These are phyloP conservation scores for Tapirus terrestris DNA, from an alignment of 2,113 vertebrate genomes.

Conservation along the genomic window DNA sequence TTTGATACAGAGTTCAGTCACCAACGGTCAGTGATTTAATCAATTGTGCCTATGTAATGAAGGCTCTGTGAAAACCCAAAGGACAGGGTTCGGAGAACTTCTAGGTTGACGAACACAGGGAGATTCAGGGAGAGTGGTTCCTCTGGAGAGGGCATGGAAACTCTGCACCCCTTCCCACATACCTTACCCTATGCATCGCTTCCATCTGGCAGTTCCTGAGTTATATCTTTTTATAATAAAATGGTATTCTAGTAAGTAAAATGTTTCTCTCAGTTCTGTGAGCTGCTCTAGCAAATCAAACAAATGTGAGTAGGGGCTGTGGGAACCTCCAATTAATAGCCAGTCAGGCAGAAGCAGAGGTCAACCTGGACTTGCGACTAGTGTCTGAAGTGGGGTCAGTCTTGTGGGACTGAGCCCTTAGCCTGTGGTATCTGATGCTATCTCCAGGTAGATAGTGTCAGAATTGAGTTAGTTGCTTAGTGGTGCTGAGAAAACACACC, in stretches of 20 bases:
- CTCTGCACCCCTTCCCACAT: background rate
- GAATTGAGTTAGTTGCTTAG: background rate
- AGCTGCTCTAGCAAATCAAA: background rate
- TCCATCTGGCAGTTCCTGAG: background rate
- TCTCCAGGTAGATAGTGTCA: background rate
- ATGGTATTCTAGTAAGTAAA: background rate
- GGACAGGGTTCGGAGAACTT: background rate
- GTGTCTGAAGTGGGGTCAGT: background rate
- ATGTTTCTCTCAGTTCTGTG: background rate
- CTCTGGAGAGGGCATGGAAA: background rate
- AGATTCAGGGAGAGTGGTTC: background rate
- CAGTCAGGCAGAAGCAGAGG: background rate
- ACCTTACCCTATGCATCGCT: background rate
- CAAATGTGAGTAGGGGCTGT: background rate
- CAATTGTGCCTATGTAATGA: too few species aligned
- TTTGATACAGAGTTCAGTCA: background rate
- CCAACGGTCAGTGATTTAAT: background rate
- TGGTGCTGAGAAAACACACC: background rate
- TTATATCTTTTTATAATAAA: background rate
- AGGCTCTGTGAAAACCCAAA: background rate
- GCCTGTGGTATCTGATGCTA: background rate
- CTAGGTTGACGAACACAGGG: background rate
- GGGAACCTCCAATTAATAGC: background rate
- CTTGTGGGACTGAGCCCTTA: background rate
- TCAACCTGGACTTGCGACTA: background rate